Conservation (phyloP, 2,113 vertebrate species). For the Myrmophylax atrothorax region DNA sequence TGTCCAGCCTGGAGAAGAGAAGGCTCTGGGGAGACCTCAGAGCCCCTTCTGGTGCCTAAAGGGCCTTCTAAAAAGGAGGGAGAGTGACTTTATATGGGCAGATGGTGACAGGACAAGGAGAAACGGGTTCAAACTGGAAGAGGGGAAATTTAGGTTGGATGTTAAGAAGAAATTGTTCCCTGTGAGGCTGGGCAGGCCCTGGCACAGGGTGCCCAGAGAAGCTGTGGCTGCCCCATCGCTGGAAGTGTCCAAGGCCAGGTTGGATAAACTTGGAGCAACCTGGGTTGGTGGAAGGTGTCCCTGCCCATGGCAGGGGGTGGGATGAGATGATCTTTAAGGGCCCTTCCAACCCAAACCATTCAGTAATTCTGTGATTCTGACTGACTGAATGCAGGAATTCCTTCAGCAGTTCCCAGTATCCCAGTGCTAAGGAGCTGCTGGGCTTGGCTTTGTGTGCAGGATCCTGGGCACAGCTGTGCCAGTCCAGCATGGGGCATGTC, state of each 20-base stretch:
- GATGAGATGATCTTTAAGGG: background rate
- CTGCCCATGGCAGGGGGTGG: background rate
- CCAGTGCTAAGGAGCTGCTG: background rate
- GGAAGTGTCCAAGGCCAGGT: background rate
- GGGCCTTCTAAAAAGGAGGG: background rate
- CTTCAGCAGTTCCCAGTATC: fast-evolving
- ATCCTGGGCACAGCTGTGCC: background rate
- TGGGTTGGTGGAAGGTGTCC: background rate
- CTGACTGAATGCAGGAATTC: fast-evolving
- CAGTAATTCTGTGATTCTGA: fast-evolving
- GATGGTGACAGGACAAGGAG: background rate
- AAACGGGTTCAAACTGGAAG: background rate
- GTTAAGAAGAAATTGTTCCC: background rate
- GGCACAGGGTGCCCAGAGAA: background rate
- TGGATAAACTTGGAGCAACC: background rate
- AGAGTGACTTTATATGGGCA: background rate
- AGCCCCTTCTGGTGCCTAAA: background rate
- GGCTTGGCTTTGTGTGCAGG: background rate
- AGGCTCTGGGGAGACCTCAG: background rate
- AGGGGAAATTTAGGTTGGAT: background rate
- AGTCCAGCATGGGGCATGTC: background rate
- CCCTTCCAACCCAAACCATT: background rate
- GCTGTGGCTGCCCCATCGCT: background rate
- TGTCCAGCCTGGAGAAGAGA: background rate
- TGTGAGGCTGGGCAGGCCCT: background rate